Percentiles rank a stretch among this genome's conserved stretches.
Evolutionary conservation across 2,113 vertebrate genomes (phyloP).

Genomic region (Pedetes capensis): DNA sequence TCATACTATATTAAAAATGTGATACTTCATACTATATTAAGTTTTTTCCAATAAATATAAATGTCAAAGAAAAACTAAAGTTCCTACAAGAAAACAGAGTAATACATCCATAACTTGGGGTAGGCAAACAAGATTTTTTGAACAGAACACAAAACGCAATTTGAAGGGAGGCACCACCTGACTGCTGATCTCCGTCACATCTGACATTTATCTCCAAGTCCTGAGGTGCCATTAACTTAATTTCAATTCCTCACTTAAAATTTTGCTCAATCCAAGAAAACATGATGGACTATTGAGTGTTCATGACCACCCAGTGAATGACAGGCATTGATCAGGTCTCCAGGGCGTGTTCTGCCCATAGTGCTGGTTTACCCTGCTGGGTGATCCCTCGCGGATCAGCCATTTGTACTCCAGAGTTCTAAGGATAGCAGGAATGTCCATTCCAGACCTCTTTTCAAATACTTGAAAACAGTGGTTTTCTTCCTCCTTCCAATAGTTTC

Average conservation of each 20-base stretch:
- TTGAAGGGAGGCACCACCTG: neutral
- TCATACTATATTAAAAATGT: neutral
- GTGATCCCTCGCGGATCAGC: neutral
- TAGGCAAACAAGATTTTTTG: neutral
- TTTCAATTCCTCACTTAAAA: neutral
- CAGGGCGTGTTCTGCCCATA: neutral
- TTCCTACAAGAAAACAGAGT: neutral
- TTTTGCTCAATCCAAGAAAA: neutral
- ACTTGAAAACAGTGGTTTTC: neutral
- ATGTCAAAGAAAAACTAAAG: neutral
- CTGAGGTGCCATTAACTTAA: neutral
- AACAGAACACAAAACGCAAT: neutral
- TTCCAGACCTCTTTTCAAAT: neutral
- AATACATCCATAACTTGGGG: neutral
- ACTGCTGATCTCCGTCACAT: neutral
- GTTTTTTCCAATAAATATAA: neutral
- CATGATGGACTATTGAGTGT: too few relatives aligned
- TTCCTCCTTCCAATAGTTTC: neutral
- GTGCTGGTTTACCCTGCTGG: neutral
- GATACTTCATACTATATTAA: neutral
- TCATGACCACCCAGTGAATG: too few relatives aligned
- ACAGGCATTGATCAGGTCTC: neutral
- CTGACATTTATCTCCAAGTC: neutral
- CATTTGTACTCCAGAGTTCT: neutral
- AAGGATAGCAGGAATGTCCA: neutral